Evolutionary conservation across 2,888 invertebrate species (phyloP), one percentile per base, ranked within the genome.

Genomic region (Chorisops tibialis): DNA sequence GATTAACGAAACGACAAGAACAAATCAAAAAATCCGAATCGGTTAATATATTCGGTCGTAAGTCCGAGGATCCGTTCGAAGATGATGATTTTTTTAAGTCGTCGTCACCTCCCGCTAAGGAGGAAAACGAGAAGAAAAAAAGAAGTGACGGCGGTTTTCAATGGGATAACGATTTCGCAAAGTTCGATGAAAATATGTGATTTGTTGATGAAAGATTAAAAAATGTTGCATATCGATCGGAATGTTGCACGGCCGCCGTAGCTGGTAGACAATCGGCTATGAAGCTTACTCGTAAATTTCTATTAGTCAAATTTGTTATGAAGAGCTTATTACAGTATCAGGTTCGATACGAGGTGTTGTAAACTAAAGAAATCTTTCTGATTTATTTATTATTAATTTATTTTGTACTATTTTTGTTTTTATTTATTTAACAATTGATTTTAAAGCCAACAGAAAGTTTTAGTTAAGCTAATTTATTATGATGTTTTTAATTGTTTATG

Each of bases 41-140:
- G 3, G 88, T 93, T 7, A 93, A 93, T 76, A 94, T 94, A 70
- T 94, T 94, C 79, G 87, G 88, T 4, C 83, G 90, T 54, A 91
- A 91, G 72, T 85, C 84, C 48, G 93, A 93, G 75, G 93, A 94
- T 79, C 94, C 94, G 1, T 94, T 94, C 72, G 93, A 92, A 68
- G 90, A 90, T 59, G 91, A 91, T 69, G 91, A 92, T 68, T 93
- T 93, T 78, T 94, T 94, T 73, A 86, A 83, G 60, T 73, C 73
- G 19, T 73, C 71, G 7, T 68, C 69, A 11, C 51, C 68, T 37
- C 19, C 62, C 18, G 37, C 60, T 56, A 58, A 56, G 2, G 59
- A 63, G 6, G 63, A 19, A 22, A 64, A 67, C 51, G 45, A 59
- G 3, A 16, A 11, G 9, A 43, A 18, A 21, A 43, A 14, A 60